Base-by-base conservation (phyloP, 2,113 vertebrate genomes). In the Macquaria australasica region DNA sequence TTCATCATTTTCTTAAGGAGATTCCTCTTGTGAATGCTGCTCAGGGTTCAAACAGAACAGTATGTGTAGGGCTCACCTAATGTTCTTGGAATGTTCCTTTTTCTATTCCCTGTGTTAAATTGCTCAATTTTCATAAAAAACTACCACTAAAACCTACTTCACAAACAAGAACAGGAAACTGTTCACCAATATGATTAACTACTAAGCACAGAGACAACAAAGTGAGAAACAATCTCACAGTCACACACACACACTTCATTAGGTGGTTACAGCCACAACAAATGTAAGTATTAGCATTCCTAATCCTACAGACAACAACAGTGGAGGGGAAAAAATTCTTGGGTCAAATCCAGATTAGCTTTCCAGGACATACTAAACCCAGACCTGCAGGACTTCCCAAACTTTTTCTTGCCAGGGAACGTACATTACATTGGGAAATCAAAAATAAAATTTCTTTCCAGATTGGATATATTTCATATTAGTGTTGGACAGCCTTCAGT, bases 291-390 rank as follows among this genome's bases (percentile, higher is more conserved):
- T 78, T n/a, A 69, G 14, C n/a, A 20, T 37, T 75, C 45, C 21
- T 63, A 63, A 69, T 75, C 21, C 37, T 28, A 16, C 34, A 74
- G 71, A 85, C 63, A 69, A 39, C 56, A 80, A 64, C 8, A 39
- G 55, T 25, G 21, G 48, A 43, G 70, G 7, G 31, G 60, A 20
- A 53, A 37, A 60, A 5, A 20, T 31, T 74, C n/a, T 69, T 69
- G 77, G 15, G 55, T 43, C 34, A 79, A 79, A 74, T 70, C 58
- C 56, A 85, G 45, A 75, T 81, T 71, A 56, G 71, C 39, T 80
- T 79, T 79, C 63, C 34, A 55, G 77, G 64, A 63, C 56, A 63
- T 55, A 75, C 62, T 16, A 63, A 85, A 71, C 63, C 64, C 77
- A 81, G 72, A 76, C 28, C 23, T n/a, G 64, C 71, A 80, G 8